phyloP scores from a whole-genome alignment of 2,797 vertebrate genomes.

The Sebastes miniatus region DNA sequence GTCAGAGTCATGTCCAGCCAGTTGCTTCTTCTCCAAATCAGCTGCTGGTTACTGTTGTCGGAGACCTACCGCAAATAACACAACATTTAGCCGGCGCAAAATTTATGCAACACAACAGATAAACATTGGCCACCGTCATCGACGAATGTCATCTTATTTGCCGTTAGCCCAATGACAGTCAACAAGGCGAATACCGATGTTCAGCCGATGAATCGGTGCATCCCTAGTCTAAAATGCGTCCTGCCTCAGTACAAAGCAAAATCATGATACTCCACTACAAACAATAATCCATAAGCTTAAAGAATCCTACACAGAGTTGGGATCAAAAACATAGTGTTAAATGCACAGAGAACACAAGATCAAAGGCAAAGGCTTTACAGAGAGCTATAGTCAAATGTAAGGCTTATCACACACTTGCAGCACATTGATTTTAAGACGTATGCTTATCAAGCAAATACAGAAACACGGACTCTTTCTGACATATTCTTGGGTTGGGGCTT shows the following conservation, averaged over 20 bases:
- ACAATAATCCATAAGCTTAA: constrained; percentile 66
- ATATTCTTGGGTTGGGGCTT: constrained; percentile 24
- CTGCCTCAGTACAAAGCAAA: constrained; percentile 1
- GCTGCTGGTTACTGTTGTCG: no score
- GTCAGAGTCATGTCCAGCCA: no score
- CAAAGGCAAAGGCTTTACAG: constrained; percentile 60
- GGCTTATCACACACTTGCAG: constrained; percentile 72
- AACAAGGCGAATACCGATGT: no score
- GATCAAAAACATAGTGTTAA: constrained; percentile 62
- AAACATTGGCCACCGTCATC: no score
- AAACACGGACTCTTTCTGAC: constrained; percentile 42
- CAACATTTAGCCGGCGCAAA: no score
- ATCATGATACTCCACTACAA: constrained; percentile 27
- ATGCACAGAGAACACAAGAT: constrained; percentile 61
- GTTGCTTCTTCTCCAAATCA: no score
- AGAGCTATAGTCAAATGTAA: constrained; percentile 55
- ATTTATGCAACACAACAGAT: no score
- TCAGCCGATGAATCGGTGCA: no score
- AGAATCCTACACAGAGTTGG: constrained; percentile 37
- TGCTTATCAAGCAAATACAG: constrained; percentile 69
- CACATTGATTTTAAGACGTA: constrained; percentile 65
- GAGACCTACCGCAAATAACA: no score
- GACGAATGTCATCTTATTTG: no score
- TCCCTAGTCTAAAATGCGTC: constrained; percentile 7
- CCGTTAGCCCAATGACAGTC: no score